A percentile compares a stretch with the other conserved stretches of the same genome.
Evolutionary conservation across 64 coral and sea anemone species (phyloP).

Genomic region (Trachythela sp.): DNA sequence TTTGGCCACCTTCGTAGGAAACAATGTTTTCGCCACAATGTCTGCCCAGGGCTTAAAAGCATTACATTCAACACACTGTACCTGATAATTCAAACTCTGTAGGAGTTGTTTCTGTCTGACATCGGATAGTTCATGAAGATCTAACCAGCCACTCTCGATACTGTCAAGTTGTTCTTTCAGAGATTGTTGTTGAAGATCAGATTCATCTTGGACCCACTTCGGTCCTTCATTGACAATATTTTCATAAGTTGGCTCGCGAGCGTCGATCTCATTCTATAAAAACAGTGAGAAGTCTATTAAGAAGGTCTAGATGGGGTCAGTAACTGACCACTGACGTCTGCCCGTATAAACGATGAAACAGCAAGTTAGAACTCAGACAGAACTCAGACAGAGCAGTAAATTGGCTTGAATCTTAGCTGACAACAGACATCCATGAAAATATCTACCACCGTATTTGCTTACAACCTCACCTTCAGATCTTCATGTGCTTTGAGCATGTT

Average conservation of each 20-base stretch:
- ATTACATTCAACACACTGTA: too few relatives aligned
- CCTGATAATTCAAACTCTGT: conserved; percentile 88
- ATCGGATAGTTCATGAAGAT: conserved; percentile 79
- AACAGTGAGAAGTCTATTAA: neutral
- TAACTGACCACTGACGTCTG: too few relatives aligned
- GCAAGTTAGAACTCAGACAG: too few relatives aligned
- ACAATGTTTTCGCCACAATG: too few relatives aligned
- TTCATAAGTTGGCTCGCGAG: conserved; percentile 74
- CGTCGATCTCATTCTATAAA: conserved; percentile 81
- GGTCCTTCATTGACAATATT: conserved; percentile 75
- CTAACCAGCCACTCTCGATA: conserved; percentile 82
- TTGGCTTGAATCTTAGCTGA: neutral
- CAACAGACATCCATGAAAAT: too few relatives aligned
- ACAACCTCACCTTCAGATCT: conserved; percentile 73
- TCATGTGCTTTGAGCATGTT: conserved; percentile 88
- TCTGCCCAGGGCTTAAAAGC: too few relatives aligned
- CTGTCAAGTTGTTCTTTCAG: conserved; percentile 88
- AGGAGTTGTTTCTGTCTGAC: conserved; percentile 88
- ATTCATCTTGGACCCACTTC: conserved; percentile 94
- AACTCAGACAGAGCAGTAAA: too few relatives aligned
- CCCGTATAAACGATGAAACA: too few relatives aligned
- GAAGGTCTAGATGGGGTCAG: too few relatives aligned
- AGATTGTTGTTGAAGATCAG: conserved; percentile 88
- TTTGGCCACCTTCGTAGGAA: too few relatives aligned
- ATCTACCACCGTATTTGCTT: neutral